A percentile compares a stretch with the other conserved stretches of the same genome.
phyloP scores from a whole-genome alignment of 2,113 vertebrate species.

The Boulengerochromis microlepis region DNA sequence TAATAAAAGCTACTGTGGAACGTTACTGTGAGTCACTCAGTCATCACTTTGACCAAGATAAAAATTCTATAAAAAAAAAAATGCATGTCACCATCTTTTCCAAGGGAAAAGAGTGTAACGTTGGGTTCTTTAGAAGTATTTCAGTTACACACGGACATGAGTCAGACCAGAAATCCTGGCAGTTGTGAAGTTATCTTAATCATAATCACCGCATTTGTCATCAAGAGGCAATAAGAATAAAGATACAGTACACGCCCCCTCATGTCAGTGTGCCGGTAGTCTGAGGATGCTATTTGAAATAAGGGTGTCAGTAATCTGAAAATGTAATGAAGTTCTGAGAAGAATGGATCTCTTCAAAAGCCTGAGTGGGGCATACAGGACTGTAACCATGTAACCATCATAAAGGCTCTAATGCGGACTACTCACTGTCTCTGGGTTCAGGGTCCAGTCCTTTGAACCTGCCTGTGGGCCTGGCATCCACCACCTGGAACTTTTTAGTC shows the following conservation, averaged over 20 bases:
- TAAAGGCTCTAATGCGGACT: neutral
- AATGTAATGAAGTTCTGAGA: neutral
- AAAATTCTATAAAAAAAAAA: neutral
- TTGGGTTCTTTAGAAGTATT: neutral
- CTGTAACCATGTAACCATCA: neutral
- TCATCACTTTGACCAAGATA: neutral
- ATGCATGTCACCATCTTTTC: neutral
- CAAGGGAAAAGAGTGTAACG: fast-evolving
- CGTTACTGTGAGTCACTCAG: neutral
- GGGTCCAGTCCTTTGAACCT: conserved; percentile 83
- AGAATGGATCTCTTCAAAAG: neutral
- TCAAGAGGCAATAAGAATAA: neutral
- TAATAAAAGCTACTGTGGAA: fast-evolving
- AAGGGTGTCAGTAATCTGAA: neutral
- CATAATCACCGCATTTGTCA: neutral
- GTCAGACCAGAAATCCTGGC: neutral
- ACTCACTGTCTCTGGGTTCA: conserved; percentile 85
- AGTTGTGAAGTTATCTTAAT: neutral
- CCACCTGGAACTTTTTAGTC: conserved; percentile 75
- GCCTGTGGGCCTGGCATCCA: conserved; percentile 80
- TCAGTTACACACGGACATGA: neutral
- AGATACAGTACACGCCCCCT: neutral
- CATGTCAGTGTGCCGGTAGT: fast-evolving
- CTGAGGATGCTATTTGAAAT: neutral
- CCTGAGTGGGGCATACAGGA: too few species aligned